phyloP scores from a whole-genome alignment of 1,140 invertebrate species.

The Oncopeltus fasciatus region DNA sequence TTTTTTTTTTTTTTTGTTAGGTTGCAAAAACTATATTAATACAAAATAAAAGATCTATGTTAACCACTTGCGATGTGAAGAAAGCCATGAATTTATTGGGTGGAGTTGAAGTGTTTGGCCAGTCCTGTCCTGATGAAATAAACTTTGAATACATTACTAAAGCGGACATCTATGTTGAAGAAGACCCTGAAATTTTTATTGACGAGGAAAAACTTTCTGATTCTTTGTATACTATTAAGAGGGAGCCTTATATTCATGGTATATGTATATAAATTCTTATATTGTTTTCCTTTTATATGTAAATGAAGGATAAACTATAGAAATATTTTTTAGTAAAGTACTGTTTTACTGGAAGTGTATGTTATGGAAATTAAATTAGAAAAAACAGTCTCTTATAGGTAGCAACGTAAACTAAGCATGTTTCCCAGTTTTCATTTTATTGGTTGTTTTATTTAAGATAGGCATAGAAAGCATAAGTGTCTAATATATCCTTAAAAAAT shows the following conservation, averaged over 20 bases:
- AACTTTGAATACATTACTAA: slow-evolving; percentile 17
- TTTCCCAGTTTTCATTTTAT: no score
- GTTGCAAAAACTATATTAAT: slow-evolving; percentile 12
- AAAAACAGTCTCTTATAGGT: no score
- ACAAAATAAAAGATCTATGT: slow-evolving; percentile 17
- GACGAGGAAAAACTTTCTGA: slow-evolving; percentile 5
- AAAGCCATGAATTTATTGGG: slow-evolving; percentile 16
- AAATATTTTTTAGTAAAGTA: no score
- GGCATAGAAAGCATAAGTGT: no score
- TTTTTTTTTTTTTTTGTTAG: slow-evolving; percentile 14
- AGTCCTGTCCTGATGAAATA: slow-evolving; percentile 6
- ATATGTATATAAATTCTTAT: background rate
- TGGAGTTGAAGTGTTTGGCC: slow-evolving; percentile 14
- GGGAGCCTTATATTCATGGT: slow-evolving; percentile 21
- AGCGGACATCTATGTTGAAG: slow-evolving; percentile 17
- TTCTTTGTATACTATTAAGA: slow-evolving; percentile 5
- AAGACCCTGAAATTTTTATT: slow-evolving; percentile 18
- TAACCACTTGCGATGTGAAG: slow-evolving; percentile 19
- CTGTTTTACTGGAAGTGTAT: no score
- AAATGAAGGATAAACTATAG: background rate
- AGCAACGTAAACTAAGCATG: no score
- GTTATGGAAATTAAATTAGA: no score
- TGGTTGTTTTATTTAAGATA: no score
- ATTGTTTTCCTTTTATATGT: background rate
- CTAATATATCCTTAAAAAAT: no score